phyloP scores from a whole-genome alignment of 1,140 invertebrate genomes.

The Caligus rogercresseyi region DNA sequence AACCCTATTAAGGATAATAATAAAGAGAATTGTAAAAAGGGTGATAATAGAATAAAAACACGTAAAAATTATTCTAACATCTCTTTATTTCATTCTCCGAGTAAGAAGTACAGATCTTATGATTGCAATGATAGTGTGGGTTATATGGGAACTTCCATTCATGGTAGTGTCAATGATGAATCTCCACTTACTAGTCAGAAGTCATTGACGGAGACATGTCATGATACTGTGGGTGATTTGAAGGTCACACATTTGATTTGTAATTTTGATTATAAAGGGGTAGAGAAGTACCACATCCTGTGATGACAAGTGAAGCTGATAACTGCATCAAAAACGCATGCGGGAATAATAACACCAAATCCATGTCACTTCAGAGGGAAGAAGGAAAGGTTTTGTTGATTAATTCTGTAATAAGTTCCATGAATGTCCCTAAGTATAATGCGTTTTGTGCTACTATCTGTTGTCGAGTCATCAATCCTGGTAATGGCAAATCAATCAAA shows the following conservation, averaged over 20 bases:
- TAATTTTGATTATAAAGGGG: neutral
- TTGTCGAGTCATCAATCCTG: neutral
- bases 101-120: neutral
- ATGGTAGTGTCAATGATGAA: too few species aligned
- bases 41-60: neutral
- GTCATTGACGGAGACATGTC: too few species aligned
- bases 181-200: too few species aligned
- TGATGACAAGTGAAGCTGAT: neutral
- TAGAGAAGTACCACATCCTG: neutral
- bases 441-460: neutral
- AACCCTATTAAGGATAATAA: neutral
- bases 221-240: neutral
- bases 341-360: neutral
- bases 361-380: neutral
- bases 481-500: neutral
- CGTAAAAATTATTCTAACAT: neutral
- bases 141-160: too few species aligned
- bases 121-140: neutral
- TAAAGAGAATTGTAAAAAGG: neutral
- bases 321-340: neutral
- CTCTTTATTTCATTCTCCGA: neutral
- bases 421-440: neutral
- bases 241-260: neutral
- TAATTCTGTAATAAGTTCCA: neutral
- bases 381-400: neutral